Conservation (phyloP, 2,888 invertebrate genomes). For the Zygaena filipendulae region DNA sequence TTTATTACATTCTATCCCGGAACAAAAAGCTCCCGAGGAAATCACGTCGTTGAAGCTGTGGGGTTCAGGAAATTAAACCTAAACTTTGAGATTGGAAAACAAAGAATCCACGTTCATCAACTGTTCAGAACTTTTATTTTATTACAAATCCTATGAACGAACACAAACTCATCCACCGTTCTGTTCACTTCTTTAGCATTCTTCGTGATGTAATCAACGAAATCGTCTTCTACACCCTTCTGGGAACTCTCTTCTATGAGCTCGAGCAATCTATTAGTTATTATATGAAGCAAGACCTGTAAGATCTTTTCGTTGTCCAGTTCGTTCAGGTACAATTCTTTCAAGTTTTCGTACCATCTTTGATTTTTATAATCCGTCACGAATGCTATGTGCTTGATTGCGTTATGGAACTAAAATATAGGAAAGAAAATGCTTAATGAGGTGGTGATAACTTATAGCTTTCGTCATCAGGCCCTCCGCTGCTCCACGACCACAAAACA, state of each 20-base stretch:
- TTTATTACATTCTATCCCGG: too few relatives aligned
- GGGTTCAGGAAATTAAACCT: too few relatives aligned
- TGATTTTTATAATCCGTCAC: constrained; percentile 33
- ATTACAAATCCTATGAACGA: too few relatives aligned
- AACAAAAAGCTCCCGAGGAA: too few relatives aligned
- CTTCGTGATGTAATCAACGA: constrained; percentile 21
- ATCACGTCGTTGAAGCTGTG: too few relatives aligned
- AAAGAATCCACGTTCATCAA: too few relatives aligned
- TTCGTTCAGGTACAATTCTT: constrained; percentile 27
- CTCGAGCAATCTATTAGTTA: constrained; percentile 25
- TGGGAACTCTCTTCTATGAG: constrained; percentile 29
- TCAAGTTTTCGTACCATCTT: constrained; percentile 34
- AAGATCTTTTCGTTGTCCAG: constrained; percentile 22
- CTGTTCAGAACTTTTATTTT: too few relatives aligned
- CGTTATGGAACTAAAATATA: constrained; percentile 37
- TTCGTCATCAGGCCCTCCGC: too few relatives aligned
- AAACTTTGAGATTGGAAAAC: too few relatives aligned
- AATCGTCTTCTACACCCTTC: constrained; percentile 25
- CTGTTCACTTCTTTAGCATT: constrained; percentile 22
- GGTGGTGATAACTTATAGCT: too few relatives aligned
- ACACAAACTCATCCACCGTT: constrained; percentile 26
- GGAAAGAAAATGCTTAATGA: too few relatives aligned
- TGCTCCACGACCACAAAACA: too few relatives aligned
- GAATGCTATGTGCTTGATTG: constrained; percentile 32
- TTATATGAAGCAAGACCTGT: constrained; percentile 33